phyloP scores from a whole-genome alignment of 2,113 vertebrate species.

The Pygoscelis antarcticus region DNA sequence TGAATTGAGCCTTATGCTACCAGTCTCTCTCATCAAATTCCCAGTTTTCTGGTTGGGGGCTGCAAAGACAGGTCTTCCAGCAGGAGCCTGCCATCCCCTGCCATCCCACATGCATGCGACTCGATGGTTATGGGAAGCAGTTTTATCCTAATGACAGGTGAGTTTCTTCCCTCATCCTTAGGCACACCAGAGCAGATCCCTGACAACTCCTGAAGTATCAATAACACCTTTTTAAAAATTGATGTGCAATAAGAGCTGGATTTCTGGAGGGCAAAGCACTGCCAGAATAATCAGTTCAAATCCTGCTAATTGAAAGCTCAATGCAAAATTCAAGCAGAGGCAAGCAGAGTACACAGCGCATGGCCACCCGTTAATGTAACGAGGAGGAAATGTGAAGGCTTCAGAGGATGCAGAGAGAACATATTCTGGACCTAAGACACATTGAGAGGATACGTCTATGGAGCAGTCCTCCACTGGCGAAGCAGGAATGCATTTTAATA shows the following conservation, averaged over 20 bases:
- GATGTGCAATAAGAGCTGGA: neutral
- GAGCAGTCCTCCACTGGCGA: neutral
- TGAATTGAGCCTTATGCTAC: neutral
- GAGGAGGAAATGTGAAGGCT: neutral
- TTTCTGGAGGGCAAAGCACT: slow-evolving; percentile 44
- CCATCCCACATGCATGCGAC: accelerated
- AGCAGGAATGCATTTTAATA: neutral
- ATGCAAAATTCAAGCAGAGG: neutral
- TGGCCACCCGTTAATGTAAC: neutral
- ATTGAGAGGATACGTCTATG: neutral
- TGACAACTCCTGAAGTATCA: slow-evolving; percentile 35
- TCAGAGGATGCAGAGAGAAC: neutral
- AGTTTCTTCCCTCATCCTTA: neutral
- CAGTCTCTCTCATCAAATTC: neutral
- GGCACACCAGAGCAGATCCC: neutral
- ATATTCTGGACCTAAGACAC: neutral
- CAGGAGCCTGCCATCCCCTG: neutral
- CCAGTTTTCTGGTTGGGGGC: neutral
- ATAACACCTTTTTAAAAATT: slow-evolving; percentile 32
- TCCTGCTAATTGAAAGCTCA: slow-evolving; percentile 49
- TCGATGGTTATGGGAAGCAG: neutral
- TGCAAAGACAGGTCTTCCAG: neutral
- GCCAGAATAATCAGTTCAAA: slow-evolving; percentile 48
- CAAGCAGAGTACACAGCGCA: neutral
- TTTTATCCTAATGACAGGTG: neutral